Conservation (phyloP, 1,140 invertebrate species). For the Homarus americanus region DNA sequence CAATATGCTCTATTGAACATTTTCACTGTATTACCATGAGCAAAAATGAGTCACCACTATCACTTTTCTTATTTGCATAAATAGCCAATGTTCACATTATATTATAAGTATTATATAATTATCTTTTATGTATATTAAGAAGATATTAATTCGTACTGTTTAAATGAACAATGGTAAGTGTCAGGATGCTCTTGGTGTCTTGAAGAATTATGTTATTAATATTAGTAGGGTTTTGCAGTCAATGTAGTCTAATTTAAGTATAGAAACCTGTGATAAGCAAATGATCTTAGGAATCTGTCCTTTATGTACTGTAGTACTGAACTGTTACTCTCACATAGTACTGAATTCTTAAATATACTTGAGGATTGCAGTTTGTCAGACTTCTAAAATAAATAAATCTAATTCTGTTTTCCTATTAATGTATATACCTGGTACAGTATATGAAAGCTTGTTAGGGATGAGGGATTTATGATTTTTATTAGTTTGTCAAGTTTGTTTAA, state of each 20-base stretch:
- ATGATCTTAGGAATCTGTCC: constrained; percentile 68
- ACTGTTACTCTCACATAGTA: constrained; percentile 20
- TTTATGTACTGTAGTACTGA: constrained; percentile 30
- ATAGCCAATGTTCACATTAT: constrained; percentile 23
- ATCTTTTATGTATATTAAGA: constrained; percentile 48
- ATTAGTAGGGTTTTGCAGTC: constrained; percentile 57
- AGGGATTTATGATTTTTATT: not conserved
- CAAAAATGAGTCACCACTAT: not conserved
- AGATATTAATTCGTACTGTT: constrained; percentile 7
- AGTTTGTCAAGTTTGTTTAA: constrained; percentile 41
- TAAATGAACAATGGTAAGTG: constrained; percentile 2
- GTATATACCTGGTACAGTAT: not conserved
- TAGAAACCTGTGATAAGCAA: constrained; percentile 72
- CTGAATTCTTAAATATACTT: constrained; percentile 54
- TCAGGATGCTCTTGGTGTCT: constrained; percentile 5
- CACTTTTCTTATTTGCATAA: constrained; percentile 5
- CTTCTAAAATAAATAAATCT: not conserved
- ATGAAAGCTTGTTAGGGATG: not conserved
- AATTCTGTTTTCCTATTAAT: not conserved
- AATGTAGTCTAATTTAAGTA: constrained; percentile 60
- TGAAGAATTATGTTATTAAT: constrained; percentile 41
- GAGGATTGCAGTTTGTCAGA: not conserved
- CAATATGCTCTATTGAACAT: not conserved
- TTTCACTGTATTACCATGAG: not conserved
- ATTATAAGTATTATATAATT: constrained; percentile 38